Conservation (phyloP, 2,888 invertebrate genomes). For the Clitarchus hookeri region DNA sequence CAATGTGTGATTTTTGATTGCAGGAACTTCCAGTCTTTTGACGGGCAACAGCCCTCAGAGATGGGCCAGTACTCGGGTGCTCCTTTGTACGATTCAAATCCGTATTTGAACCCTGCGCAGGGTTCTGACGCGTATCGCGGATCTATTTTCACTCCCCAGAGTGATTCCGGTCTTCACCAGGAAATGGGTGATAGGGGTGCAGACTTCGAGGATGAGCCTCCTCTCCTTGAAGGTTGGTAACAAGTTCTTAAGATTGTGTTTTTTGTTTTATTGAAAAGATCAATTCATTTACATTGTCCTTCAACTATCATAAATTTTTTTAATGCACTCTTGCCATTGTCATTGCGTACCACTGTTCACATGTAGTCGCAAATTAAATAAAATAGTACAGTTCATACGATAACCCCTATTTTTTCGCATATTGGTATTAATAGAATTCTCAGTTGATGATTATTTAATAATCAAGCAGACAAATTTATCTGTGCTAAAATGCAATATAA, state of each 20-base stretch:
- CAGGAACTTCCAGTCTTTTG: constrained; percentile 56
- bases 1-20: not conserved
- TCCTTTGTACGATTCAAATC: constrained; percentile 40
- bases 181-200: constrained; percentile 46
- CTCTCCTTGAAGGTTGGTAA: constrained; percentile 61
- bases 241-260: not conserved
- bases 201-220: constrained; percentile 68
- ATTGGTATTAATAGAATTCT: too few species aligned
- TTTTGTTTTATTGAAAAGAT: too few species aligned
- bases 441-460: too few species aligned
- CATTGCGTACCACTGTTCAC: too few species aligned
- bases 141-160: constrained; percentile 41
- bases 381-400: too few species aligned
- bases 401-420: too few species aligned
- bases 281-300: too few species aligned
- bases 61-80: constrained; percentile 30
- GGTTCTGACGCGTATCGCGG: constrained; percentile 35
- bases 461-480: too few species aligned
- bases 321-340: too few species aligned
- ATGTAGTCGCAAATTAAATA: too few species aligned
- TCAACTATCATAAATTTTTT: too few species aligned
- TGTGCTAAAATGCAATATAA: too few species aligned
- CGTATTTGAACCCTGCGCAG: constrained; percentile 39
- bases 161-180: constrained; percentile 17
- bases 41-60: constrained; percentile 45